phyloP scores from a whole-genome alignment of 2,797 vertebrate genomes.

The Bradypodion ventrale region DNA sequence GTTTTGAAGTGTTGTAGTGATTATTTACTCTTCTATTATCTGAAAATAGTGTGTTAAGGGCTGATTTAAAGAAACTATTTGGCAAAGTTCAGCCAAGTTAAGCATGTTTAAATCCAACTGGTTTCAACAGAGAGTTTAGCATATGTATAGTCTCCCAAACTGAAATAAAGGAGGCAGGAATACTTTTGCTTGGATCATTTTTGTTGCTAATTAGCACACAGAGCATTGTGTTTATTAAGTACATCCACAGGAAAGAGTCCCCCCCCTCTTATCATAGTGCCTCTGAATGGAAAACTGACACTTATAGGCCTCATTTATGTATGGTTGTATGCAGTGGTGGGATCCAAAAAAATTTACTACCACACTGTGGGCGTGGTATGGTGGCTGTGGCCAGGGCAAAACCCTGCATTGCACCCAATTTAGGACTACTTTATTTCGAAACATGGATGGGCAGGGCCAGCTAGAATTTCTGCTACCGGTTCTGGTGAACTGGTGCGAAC shows the following conservation, averaged over 20 bases:
- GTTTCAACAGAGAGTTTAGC: neutral
- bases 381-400: too few relatives aligned
- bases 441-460: too few relatives aligned
- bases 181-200: neutral
- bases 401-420: too few relatives aligned
- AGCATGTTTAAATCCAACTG: neutral
- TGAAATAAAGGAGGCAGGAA: neutral
- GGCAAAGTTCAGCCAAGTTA: neutral
- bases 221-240: neutral
- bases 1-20: constrained; percentile 13
- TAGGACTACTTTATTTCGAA: too few relatives aligned
- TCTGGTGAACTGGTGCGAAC: too few relatives aligned
- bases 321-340: too few relatives aligned
- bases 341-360: too few relatives aligned
- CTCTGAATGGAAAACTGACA: too few relatives aligned
- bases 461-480: too few relatives aligned
- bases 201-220: neutral
- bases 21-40: neutral
- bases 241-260: neutral
- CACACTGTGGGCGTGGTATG: too few relatives aligned
- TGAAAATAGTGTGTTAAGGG: neutral
- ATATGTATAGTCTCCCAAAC: neutral
- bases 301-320: too few relatives aligned
- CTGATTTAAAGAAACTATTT: neutral
- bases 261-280: neutral